phyloP scores from a whole-genome alignment of 2,888 invertebrate species.

The Caenorhabditis zanzibari region DNA sequence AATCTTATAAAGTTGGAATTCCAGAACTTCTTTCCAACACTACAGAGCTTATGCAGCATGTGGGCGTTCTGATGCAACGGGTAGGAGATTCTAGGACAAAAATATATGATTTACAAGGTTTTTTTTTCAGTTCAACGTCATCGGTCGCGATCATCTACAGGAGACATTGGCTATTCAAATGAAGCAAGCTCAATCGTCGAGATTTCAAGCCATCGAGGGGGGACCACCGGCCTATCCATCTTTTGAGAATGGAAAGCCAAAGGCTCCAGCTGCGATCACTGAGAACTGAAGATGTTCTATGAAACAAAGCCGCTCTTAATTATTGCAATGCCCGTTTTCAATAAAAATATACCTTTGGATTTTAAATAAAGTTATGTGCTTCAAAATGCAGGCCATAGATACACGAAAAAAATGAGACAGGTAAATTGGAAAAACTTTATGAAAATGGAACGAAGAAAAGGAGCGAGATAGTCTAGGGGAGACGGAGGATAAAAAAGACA shows the following conservation, averaged over 20 bases:
- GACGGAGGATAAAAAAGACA: too few relatives aligned
- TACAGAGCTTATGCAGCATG: not conserved
- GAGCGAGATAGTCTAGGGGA: too few relatives aligned
- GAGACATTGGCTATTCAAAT: slow-evolving; percentile 17
- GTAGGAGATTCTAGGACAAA: not conserved
- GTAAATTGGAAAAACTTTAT: too few relatives aligned
- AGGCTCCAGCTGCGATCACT: slow-evolving; percentile 2
- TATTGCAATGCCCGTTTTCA: too few relatives aligned
- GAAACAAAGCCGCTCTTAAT: too few relatives aligned
- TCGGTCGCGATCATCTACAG: slow-evolving; percentile 9
- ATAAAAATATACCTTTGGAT: too few relatives aligned
- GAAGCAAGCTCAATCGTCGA: slow-evolving; percentile 15
- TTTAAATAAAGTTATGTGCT: too few relatives aligned
- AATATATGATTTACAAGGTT: too few relatives aligned
- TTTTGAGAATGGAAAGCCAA: not conserved
- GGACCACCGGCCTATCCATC: slow-evolving; percentile 21
- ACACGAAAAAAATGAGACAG: too few relatives aligned
- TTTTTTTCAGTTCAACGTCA: slow-evolving; percentile 26
- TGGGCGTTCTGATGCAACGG: slow-evolving; percentile 11
- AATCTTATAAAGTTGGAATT: not conserved
- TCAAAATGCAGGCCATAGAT: too few relatives aligned
- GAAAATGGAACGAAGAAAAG: too few relatives aligned
- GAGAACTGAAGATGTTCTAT: not conserved
- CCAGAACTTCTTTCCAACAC: not conserved
- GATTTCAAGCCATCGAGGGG: slow-evolving; percentile 4